Base-by-base conservation (phyloP, 2,113 vertebrate species). In the Phoenicopterus ruber region DNA sequence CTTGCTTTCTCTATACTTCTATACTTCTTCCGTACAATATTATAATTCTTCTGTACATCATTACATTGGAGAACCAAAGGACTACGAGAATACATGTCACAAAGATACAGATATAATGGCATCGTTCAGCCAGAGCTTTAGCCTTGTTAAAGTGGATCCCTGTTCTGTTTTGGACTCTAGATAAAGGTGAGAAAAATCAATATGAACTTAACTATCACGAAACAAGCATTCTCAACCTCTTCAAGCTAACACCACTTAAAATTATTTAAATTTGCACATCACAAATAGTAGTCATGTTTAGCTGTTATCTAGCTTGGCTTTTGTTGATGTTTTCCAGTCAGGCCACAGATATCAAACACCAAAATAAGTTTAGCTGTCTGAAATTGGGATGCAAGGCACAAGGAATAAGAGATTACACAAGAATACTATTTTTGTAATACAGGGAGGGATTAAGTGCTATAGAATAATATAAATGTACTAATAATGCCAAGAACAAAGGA, bases 401-500 rank as follows among this genome's bases (percentile, higher is more conserved):
- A 46, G 38, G 49, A 88, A 63, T 36, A 73, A 86, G 52, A 79
- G 21, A 49, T 44, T 76, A 91, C 55, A 94, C 86, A 94, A 84
- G 25, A 83, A 71, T 26, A 78, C 1, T 34, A 17, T 29, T 88
- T 88, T 84, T 72, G 15, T 32, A 61, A 38, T 3, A 62, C 62
- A 94, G 74, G 85, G 87, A 96, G 94, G 63, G 73, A 94, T 95
- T 91, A 91, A 77, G 86, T 85, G 18, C 55, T 95, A 79, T 87
- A 93, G 62, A 96, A 77, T 79, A 95, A 96, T 73, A 86, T 52
- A 97, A 94, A 94, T 94, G 67, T 82, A 97, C 58, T 62, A 74
- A 91, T 82, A 97, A 96, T 85, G 69, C 49, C 84, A 96, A 90
- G 90, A 97, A 96, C 62, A 97, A 95, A 95, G 78, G 47, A 92